These are phyloP conservation scores for Hylaeus anthracinus DNA, from an alignment of 1,140 invertebrate genomes.

Conservation along the genomic window DNA sequence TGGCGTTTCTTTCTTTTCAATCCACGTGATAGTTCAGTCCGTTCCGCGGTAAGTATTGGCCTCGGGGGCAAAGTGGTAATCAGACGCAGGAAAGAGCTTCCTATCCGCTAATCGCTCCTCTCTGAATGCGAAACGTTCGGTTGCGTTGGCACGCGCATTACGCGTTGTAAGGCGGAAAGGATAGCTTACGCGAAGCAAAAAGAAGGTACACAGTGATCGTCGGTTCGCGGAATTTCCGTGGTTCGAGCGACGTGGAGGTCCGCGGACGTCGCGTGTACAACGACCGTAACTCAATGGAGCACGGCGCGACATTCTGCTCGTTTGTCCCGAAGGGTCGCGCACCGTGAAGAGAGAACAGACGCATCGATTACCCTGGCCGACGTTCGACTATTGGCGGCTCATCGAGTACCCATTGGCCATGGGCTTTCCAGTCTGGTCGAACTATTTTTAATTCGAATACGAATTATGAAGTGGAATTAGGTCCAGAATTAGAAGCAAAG, in stretches of 20 bases:
- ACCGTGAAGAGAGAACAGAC: constrained; percentile 15
- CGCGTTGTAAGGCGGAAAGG: background rate
- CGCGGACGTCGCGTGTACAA: constrained; percentile 59
- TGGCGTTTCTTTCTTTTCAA: background rate
- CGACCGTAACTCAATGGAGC: constrained; percentile 64
- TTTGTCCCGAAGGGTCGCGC: constrained; percentile 19
- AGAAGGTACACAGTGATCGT: constrained; percentile 15
- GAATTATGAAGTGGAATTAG: no score
- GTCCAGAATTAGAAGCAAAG: no score
- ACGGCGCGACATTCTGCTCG: constrained; percentile 21
- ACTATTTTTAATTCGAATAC: background rate
- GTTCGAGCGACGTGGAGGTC: background rate
- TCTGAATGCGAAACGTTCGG: background rate
- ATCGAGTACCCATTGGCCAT: background rate
- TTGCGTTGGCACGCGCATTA: constrained; percentile 8
- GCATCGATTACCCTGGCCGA: background rate
- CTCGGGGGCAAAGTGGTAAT: constrained; percentile 9
- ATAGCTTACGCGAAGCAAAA: background rate
- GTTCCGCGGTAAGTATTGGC: background rate
- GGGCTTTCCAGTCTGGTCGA: background rate
- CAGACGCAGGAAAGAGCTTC: background rate
- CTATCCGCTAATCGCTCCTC: background rate
- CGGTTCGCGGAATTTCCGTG: constrained; percentile 22
- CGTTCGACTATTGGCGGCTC: constrained; percentile 9
- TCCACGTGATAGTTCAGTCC: background rate